Conservation (phyloP, 2,797 vertebrate species). For the Eulemur rubriventer region DNA sequence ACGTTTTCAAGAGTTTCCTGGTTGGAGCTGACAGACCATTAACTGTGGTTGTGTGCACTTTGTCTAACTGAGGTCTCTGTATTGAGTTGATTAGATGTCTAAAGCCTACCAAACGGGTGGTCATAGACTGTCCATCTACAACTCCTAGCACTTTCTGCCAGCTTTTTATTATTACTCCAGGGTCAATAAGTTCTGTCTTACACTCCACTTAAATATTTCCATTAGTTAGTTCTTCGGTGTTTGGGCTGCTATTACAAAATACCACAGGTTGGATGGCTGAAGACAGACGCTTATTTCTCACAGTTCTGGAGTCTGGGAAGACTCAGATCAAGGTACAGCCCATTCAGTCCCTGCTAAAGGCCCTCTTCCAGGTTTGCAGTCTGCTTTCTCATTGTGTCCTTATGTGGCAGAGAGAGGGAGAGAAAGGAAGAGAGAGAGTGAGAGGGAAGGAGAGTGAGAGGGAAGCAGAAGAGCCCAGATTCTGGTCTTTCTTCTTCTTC, state of each 20-base stretch:
- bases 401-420: background rate
- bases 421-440: background rate
- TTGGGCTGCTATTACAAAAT: background rate
- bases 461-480: background rate
- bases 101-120: background rate
- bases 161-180: background rate
- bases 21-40: background rate
- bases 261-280: background rate
- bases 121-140: background rate
- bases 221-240: background rate
- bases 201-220: background rate
- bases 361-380: background rate
- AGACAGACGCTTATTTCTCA: background rate
- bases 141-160: background rate
- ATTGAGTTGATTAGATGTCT: constrained; percentile 1
- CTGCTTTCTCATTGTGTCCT: background rate
- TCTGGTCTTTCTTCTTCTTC: background rate
- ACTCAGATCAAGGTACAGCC: background rate
- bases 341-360: background rate
- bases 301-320: background rate
- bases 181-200: background rate
- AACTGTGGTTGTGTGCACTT: background rate
- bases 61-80: background rate
- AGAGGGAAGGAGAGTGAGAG: too few relatives aligned
- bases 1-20: constrained; percentile 2